Conservation (phyloP, 2,113 vertebrate species). For the Perognathus longimembris region DNA sequence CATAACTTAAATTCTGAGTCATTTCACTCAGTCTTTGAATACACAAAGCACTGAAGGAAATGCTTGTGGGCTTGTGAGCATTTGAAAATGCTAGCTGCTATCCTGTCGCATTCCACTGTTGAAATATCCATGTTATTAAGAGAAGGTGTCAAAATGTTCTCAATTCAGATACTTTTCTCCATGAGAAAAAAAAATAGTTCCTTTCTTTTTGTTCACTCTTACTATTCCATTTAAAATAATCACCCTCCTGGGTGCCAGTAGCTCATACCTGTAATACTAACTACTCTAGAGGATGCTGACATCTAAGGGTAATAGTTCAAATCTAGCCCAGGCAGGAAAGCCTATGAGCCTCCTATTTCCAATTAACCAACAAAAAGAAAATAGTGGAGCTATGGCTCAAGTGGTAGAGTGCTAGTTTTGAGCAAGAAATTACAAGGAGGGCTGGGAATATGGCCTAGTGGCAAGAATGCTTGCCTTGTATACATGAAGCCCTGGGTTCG, state of each 20-base stretch:
- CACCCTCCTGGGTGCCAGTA: background rate
- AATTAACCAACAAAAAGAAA: too few species aligned
- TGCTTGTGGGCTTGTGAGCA: background rate
- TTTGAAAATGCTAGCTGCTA: background rate
- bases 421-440: too few species aligned
- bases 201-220: constrained; percentile 8
- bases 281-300: too few species aligned
- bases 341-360: too few species aligned
- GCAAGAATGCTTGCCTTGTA: too few species aligned
- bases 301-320: too few species aligned
- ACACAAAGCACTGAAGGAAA: background rate
- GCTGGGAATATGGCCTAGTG: too few species aligned
- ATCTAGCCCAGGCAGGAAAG: too few species aligned
- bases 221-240: background rate
- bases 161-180: background rate
- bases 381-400: too few species aligned
- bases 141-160: background rate
- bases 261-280: too few species aligned
- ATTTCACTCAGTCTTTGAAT: background rate
- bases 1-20: background rate
- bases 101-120: background rate
- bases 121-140: background rate
- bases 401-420: too few species aligned
- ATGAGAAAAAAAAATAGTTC: background rate
- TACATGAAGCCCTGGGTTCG: too few species aligned